These are phyloP conservation scores for Rhopilema esculentum DNA, from an alignment of 30 jellyfish, hydroid and myxozoan species.

Conservation along the genomic window DNA sequence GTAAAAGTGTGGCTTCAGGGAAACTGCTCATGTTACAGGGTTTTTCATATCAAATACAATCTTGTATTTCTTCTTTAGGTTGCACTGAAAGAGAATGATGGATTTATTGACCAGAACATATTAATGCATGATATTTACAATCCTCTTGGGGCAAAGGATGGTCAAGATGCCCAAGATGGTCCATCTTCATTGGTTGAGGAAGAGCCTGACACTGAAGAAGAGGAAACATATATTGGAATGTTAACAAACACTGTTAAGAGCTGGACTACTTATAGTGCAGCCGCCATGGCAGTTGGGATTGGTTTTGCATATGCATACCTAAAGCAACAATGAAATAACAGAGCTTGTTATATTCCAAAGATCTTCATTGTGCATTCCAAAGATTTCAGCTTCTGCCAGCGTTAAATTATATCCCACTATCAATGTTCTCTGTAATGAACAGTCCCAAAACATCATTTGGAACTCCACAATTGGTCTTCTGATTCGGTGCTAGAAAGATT, in stretches of 20 bases:
- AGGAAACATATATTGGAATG: constrained; percentile 3
- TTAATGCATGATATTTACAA: constrained; percentile 6
- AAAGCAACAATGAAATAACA: constrained; percentile 38
- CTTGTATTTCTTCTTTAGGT: too few relatives aligned
- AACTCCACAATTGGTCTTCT: too few relatives aligned
- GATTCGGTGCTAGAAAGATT: too few relatives aligned
- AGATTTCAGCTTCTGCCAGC: too few relatives aligned
- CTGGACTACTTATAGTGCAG: constrained; percentile 84
- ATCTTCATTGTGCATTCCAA: neutral
- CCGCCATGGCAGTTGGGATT: constrained; percentile 91
- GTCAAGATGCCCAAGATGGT: constrained; percentile 62
- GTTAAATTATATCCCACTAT: too few relatives aligned
- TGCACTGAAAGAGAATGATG: constrained; percentile 25
- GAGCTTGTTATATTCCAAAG: neutral
- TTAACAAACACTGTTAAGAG: constrained; percentile 27
- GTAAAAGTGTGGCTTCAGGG: too few relatives aligned
- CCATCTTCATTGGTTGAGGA: neutral
- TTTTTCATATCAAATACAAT: too few relatives aligned
- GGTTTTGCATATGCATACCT: constrained; percentile 88
- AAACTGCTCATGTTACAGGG: too few relatives aligned
- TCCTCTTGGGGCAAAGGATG: constrained; percentile 29
- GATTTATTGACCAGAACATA: constrained; percentile 6
- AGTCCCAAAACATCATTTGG: too few relatives aligned
- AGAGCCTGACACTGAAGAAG: neutral
- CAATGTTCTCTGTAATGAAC: too few relatives aligned